Percentiles rank a stretch among this genome's conserved stretches.
These are phyloP conservation scores for Apostichopus parvimensis DNA, from an alignment of 35 echinoderm and acorn worm species.

Conservation along the genomic window DNA sequence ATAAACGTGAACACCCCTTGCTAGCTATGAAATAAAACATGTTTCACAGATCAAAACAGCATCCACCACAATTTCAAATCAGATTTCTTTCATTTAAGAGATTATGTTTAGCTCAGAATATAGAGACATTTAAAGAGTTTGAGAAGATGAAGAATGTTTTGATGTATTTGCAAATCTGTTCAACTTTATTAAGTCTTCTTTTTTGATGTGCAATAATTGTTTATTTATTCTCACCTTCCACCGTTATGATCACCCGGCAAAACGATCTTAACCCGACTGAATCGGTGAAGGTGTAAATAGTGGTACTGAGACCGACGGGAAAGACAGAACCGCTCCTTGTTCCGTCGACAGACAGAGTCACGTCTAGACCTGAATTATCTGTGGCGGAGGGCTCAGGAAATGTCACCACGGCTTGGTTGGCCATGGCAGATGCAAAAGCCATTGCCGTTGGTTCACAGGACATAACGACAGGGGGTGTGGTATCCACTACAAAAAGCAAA, in stretches of 20 bases:
- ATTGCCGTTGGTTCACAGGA: background rate
- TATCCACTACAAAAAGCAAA: conserved; percentile 4
- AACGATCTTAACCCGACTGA: background rate
- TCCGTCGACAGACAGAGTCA: background rate
- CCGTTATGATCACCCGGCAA: background rate
- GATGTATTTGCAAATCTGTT: too few species aligned
- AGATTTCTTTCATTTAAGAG: too few species aligned
- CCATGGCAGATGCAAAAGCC: background rate
- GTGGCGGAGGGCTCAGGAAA: background rate
- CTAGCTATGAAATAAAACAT: too few species aligned
- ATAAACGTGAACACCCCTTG: too few species aligned
- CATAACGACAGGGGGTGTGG: background rate
- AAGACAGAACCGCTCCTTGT: background rate
- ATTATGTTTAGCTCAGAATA: too few species aligned
- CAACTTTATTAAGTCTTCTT: too few species aligned
- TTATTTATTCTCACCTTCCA: background rate
- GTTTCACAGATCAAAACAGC: too few species aligned
- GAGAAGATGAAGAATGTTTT: too few species aligned
- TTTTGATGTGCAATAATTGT: too few species aligned
- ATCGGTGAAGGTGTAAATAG: conserved; percentile 28
- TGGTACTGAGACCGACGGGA: background rate
- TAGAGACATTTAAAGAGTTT: too few species aligned
- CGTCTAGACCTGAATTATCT: background rate
- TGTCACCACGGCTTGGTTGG: background rate
- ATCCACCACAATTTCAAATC: too few species aligned